A percentile compares a stretch with the other conserved stretches of the same genome.
Conservation (phyloP, 2,888 invertebrate genomes). For the Athripsodes cinereus region DNA sequence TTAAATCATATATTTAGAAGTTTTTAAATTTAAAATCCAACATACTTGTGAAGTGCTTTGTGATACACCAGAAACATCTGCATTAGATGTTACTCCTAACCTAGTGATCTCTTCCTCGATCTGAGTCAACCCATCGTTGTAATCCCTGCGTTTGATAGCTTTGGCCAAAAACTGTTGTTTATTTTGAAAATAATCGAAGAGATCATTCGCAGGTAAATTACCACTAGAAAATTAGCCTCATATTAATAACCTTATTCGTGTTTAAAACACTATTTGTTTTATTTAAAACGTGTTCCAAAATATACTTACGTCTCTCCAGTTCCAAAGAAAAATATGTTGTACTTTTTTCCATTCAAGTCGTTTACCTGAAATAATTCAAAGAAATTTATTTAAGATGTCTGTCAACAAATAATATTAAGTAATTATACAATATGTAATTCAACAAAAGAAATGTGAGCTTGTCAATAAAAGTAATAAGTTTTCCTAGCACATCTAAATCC, state of each 20-base stretch:
- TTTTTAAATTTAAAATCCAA: too few relatives aligned
- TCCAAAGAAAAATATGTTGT: slow-evolving; percentile 88
- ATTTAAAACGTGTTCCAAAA: background rate
- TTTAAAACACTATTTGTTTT: background rate
- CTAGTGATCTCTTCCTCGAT: slow-evolving; percentile 73
- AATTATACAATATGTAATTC: too few relatives aligned
- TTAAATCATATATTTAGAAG: too few relatives aligned
- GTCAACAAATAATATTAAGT: too few relatives aligned
- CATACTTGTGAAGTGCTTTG: background rate
- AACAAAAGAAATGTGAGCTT: too few relatives aligned
- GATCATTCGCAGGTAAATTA: slow-evolving; percentile 75
- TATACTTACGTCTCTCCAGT: slow-evolving; percentile 87
- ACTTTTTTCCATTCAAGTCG: slow-evolving; percentile 63
- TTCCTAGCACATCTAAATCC: too few relatives aligned
- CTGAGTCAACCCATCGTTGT: slow-evolving; percentile 82
- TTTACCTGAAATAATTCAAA: slow-evolving; percentile 49
- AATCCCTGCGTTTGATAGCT: slow-evolving; percentile 73
- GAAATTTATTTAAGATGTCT: background rate
- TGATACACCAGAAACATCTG: background rate
- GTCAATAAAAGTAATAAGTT: too few relatives aligned
- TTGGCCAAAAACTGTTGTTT: slow-evolving; percentile 73
- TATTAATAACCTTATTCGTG: background rate
- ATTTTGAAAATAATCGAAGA: slow-evolving; percentile 75
- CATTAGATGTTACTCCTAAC: slow-evolving; percentile 30
- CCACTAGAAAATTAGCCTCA: slow-evolving; percentile 46